A percentile compares a stretch with the other conserved stretches of the same genome.
These are phyloP conservation scores for Petrophora chlorosata DNA, from an alignment of 2,888 invertebrate genomes.

Conservation along the genomic window DNA sequence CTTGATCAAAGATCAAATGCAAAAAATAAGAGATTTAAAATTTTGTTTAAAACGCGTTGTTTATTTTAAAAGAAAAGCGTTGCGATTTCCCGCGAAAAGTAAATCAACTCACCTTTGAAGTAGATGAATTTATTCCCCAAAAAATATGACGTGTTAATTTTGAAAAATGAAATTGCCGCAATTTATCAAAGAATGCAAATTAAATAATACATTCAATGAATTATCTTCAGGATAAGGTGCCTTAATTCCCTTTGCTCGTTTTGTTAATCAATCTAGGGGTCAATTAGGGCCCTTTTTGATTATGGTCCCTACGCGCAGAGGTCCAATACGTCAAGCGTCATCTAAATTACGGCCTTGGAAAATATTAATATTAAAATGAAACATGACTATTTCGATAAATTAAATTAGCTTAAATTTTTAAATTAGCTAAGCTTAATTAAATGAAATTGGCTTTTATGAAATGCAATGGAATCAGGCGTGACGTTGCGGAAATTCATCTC, in stretches of 20 bases:
- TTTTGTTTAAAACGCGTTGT: too few relatives aligned
- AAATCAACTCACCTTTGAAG: constrained; percentile 8
- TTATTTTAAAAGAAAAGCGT: too few relatives aligned
- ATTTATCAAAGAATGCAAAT: constrained; percentile 35
- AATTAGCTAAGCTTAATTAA: too few relatives aligned
- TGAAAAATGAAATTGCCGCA: constrained; percentile 22
- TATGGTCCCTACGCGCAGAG: constrained; percentile 12
- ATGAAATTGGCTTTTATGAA: too few relatives aligned
- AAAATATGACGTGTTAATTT: constrained; percentile 26
- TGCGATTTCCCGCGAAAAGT: constrained; percentile 4
- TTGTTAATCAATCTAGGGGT: constrained; percentile 27
- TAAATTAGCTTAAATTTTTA: too few relatives aligned
- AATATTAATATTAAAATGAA: too few relatives aligned
- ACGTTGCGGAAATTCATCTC: too few relatives aligned
- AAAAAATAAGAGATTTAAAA: too few relatives aligned
- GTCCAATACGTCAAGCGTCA: constrained; percentile 27
- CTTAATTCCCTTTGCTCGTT: constrained; percentile 16
- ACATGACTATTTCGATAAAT: too few relatives aligned
- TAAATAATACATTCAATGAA: constrained; percentile 28
- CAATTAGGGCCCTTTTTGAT: constrained; percentile 11
- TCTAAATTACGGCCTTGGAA: too few relatives aligned
- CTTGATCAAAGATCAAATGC: too few relatives aligned
- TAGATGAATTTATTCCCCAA: constrained; percentile 14
- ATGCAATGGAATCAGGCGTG: too few relatives aligned
- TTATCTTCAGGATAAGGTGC: constrained; percentile 22